Evolutionary conservation across 2,888 invertebrate species (phyloP), one percentile per base, ranked within the genome.

Genomic region (Synergus laeviventris): DNA sequence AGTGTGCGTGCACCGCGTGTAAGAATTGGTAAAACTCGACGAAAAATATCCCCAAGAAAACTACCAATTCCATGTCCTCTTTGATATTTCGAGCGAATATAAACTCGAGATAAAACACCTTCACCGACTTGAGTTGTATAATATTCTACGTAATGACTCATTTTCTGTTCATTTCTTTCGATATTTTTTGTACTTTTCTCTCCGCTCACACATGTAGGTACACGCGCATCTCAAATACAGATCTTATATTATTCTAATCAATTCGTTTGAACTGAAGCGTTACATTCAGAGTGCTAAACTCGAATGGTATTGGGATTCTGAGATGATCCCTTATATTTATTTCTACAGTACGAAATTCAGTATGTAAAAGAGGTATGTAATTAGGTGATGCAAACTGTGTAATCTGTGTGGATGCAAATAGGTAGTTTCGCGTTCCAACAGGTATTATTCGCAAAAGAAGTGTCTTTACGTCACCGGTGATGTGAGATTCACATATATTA

Each of bases 261-360:
- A 31, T 73, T 11, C 49, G 14, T 38, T 61, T 75, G 16, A 75
- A 75, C 5, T 74, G 74, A 42, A 74, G 74, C 42, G 62, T 42
- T 21, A 62, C 49, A 31, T 76, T 73, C 73, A 75, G 38, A 60
- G 74, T 75, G n/a, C 74, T 80, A 59, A 76, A 45, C 12, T 78
- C 79, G 66, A 81, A 83, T 81, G 78, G 73, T 62, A 80, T 54
- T 1, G 76, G 21, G 2, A 75, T 36, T 0, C 80, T 81, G n/a
- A 73, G 24, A n/a, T 80, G 54, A 36, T 77, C 66, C 39, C 78
- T 80, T 80, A 80, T 80, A 78, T 76, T 76, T 36, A 77, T 79
- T 76, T 74, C 76, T 11, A 79, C 76, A 16, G 21, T 75, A 12
- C 78, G 73, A 75, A 82, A 79, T 38, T 54, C 31, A 14, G 66